Percentiles rank a stretch among this genome's conserved stretches.
Evolutionary conservation across 2,888 invertebrate genomes (phyloP).

Genomic region (Acleris emargana): DNA sequence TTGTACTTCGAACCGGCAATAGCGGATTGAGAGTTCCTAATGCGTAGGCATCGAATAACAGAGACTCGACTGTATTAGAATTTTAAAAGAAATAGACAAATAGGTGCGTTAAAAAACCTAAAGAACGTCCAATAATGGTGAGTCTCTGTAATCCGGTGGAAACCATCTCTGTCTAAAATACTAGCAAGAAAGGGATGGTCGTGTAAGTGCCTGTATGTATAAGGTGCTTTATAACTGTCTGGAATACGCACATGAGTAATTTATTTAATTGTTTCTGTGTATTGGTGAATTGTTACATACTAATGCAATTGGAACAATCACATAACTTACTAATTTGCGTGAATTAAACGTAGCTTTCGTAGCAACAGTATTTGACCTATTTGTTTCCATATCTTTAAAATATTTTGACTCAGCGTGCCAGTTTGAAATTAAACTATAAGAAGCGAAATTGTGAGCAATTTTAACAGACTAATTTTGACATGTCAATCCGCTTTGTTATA

Average conservation of each 20-base stretch:
- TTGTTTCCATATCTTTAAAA: no score
- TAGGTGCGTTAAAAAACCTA: not conserved
- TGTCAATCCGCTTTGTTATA: no score
- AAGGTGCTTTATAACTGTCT: not conserved
- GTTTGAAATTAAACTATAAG: no score
- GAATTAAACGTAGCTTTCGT: not conserved
- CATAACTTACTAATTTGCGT: constrained; percentile 50
- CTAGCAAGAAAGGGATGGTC: not conserved
- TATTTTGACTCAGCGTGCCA: no score
- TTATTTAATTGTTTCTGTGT: constrained; percentile 40
- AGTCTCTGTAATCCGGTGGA: not conserved
- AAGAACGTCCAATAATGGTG: not conserved
- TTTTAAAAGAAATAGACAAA: not conserved
- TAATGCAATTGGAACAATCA: constrained; percentile 38
- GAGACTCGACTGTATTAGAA: constrained; percentile 17
- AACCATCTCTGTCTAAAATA: not conserved
- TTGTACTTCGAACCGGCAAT: constrained; percentile 33
- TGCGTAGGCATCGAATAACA: not conserved
- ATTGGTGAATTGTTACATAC: no score
- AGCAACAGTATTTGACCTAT: not conserved
- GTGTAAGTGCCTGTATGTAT: not conserved
- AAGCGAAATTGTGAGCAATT: no score
- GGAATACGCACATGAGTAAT: constrained; percentile 46
- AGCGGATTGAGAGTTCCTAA: constrained; percentile 3
- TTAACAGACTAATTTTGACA: no score